Evolutionary conservation across 1,140 invertebrate genomes (phyloP).

Genomic region (Hypothenemus hampei): DNA sequence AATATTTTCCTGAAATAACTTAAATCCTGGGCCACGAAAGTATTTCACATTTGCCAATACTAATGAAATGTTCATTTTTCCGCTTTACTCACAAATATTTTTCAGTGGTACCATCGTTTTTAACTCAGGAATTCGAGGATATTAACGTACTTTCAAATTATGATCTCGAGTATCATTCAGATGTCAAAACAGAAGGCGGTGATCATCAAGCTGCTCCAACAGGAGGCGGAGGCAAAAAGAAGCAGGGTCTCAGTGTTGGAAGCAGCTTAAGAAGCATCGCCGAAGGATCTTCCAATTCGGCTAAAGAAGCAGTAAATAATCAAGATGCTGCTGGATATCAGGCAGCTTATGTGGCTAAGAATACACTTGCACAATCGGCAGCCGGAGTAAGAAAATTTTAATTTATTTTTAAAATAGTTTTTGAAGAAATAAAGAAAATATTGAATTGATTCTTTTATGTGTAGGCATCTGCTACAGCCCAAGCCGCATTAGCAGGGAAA

Average conservation of each 20-base stretch:
- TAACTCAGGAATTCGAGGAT: constrained; percentile 30
- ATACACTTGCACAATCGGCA: constrained; percentile 62
- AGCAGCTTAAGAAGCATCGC: constrained; percentile 51
- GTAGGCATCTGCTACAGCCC: constrained; percentile 59
- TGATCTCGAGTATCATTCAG: constrained; percentile 27
- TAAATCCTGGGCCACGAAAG: constrained; percentile 15
- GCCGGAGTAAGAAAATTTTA: constrained; percentile 49
- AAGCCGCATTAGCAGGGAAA: constrained; percentile 64
- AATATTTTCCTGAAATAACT: constrained; percentile 26
- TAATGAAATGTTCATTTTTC: too few species aligned
- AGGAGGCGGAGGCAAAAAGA: constrained; percentile 28
- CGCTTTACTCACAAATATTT: neutral
- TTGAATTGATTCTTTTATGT: neutral
- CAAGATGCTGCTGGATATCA: constrained; percentile 62
- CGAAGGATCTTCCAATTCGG: constrained; percentile 66
- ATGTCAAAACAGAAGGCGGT: constrained; percentile 18
- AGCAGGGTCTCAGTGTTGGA: constrained; percentile 41
- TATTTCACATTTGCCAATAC: too few species aligned
- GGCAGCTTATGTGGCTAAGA: constrained; percentile 66
- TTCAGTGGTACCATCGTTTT: constrained; percentile 15
- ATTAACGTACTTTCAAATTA: constrained; percentile 30
- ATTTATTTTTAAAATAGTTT: neutral
- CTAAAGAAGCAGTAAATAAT: constrained; percentile 59
- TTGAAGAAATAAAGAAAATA: neutral
- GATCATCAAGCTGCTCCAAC: constrained; percentile 19